A percentile compares a stretch with the other conserved stretches of the same genome.
Evolutionary conservation across 2,888 invertebrate genomes (phyloP).

Genomic region (Autographa pulchrina): DNA sequence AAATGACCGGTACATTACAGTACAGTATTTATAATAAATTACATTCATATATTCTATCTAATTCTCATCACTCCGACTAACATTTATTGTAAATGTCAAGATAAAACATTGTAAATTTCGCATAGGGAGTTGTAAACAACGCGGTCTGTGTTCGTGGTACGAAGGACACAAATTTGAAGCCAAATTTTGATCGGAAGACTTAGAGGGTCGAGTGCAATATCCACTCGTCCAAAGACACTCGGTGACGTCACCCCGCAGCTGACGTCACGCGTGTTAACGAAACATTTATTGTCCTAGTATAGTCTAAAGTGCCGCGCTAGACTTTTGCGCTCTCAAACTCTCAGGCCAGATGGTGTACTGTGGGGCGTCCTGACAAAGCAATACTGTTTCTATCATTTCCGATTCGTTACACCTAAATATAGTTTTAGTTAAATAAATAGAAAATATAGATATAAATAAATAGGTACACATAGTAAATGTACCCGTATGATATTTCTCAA

Average conservation of each 20-base stretch:
- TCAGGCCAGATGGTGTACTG: conserved; percentile 54
- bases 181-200: conserved; percentile 83
- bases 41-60: conserved; percentile 75
- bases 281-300: conserved; percentile 86
- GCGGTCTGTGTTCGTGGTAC: conserved; percentile 58
- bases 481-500: conserved; percentile 58
- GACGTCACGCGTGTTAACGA: conserved; percentile 75
- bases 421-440: conserved; percentile 56
- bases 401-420: conserved; percentile 47
- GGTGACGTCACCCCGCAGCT: conserved; percentile 50
- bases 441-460: conserved; percentile 61
- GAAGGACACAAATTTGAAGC: conserved; percentile 70
- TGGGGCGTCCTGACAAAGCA: conserved; percentile 63
- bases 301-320: conserved; percentile 84
- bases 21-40: conserved; percentile 69
- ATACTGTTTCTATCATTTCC: conserved; percentile 47
- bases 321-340: conserved; percentile 61
- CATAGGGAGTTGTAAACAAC: conserved; percentile 60
- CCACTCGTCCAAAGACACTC: conserved; percentile 64
- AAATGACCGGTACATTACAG: conserved; percentile 72
- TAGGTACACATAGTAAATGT: conserved; percentile 51
- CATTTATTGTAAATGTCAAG: conserved; percentile 62
- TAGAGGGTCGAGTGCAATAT: conserved; percentile 61
- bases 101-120: conserved; percentile 65
- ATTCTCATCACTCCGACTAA: conserved; percentile 61